phyloP scores from a whole-genome alignment of 2,113 vertebrate genomes.

The Mellivora capensis region DNA sequence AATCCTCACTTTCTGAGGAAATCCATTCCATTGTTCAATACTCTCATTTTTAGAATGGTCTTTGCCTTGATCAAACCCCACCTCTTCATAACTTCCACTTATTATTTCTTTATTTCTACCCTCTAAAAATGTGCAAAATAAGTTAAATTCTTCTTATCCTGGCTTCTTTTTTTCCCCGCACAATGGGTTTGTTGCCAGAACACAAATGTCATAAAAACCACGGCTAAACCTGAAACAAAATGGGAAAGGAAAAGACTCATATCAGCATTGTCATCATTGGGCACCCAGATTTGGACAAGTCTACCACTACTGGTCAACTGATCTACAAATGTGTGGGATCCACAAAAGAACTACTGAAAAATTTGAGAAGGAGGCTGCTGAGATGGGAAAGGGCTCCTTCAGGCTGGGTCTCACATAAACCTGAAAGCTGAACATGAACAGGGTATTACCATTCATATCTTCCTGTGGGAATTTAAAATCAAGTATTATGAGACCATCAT shows the following conservation, averaged over 20 bases:
- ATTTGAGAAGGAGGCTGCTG: neutral
- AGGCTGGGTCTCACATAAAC: neutral
- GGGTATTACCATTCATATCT: neutral
- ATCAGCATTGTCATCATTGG: neutral
- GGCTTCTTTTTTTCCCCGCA: neutral
- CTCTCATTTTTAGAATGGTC: neutral
- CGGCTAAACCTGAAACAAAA: neutral
- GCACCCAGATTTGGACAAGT: neutral
- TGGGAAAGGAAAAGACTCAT: neutral
- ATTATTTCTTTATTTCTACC: slow-evolving; percentile 12
- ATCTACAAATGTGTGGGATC: neutral
- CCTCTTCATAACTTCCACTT: neutral
- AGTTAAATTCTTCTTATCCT: neutral
- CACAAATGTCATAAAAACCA: neutral
- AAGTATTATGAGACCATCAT: neutral
- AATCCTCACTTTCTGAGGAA: neutral
- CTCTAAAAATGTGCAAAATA: neutral
- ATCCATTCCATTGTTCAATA: neutral
- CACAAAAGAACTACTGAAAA: neutral
- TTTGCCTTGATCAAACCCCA: neutral
- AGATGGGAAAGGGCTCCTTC: neutral
- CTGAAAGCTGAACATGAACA: neutral
- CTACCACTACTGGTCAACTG: neutral
- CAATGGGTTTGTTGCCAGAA: neutral
- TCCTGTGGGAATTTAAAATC: neutral